phyloP scores from a whole-genome alignment of 2,113 vertebrate genomes.

The Oxyura jamaicensis region DNA sequence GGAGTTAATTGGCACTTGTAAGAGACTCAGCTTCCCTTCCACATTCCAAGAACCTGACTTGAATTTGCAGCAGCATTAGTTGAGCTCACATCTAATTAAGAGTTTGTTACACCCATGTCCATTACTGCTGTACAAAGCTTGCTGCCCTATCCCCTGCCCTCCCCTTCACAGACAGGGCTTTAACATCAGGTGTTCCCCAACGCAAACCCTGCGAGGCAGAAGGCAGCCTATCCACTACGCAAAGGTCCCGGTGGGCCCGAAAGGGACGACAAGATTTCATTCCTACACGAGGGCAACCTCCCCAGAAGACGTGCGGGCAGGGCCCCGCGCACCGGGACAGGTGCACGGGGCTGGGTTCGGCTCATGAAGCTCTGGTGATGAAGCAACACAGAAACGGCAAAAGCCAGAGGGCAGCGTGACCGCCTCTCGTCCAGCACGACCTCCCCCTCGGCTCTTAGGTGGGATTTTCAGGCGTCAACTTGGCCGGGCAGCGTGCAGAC shows the following conservation, averaged over 20 bases:
- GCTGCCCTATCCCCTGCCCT: background rate
- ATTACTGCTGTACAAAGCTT: background rate
- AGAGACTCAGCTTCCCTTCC: slow-evolving; percentile 3
- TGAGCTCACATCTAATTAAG: slow-evolving; percentile 22
- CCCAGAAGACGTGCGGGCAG: background rate
- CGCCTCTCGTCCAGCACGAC: background rate
- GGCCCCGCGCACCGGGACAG: rapidly evolving
- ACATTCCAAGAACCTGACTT: slow-evolving; percentile 28
- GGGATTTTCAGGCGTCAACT: background rate
- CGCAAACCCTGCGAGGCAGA: background rate
- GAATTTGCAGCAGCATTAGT: background rate
- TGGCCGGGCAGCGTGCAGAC: background rate
- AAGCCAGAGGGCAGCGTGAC: background rate
- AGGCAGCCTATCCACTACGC: rapidly evolving
- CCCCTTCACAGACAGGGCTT: background rate
- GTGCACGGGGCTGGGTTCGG: rapidly evolving
- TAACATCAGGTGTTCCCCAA: rapidly evolving
- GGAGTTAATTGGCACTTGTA: background rate
- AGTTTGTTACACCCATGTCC: slow-evolving; percentile 20
- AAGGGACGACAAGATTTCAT: rapidly evolving
- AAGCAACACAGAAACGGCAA: background rate
- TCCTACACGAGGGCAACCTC: rapidly evolving
- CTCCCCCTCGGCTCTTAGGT: background rate
- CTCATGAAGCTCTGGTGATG: background rate
- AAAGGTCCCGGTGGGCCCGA: rapidly evolving